Evolutionary conservation across 2,888 invertebrate species (phyloP).

Genomic region (Pseudococcus longispinus): DNA sequence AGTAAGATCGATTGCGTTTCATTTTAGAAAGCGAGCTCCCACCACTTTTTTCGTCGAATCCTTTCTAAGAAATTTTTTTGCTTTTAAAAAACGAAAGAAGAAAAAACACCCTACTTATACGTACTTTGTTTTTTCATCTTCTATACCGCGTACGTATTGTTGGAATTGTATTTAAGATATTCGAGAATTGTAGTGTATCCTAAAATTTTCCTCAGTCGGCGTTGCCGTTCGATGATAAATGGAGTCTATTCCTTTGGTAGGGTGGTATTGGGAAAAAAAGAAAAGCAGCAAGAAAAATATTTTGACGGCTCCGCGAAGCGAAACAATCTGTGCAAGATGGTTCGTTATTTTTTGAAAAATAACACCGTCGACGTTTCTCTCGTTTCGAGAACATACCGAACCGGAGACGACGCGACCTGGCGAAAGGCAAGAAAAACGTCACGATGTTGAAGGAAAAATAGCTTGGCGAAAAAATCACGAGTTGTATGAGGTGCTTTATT

Average conservation of each 20-base stretch:
- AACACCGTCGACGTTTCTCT: background rate
- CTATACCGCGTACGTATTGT: background rate
- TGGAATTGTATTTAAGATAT: background rate
- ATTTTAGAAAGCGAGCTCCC: background rate
- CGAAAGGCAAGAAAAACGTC: background rate
- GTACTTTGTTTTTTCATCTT: background rate
- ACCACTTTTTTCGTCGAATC: too few species aligned
- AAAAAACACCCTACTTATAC: background rate
- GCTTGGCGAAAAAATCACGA: background rate
- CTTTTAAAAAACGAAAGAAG: background rate
- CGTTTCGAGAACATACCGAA: background rate
- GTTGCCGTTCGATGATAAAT: background rate
- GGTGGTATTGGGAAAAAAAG: background rate
- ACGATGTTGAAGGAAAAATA: background rate
- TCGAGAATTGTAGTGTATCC: background rate
- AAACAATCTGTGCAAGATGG: constrained; percentile 21
- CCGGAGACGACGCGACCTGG: background rate
- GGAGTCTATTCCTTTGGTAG: background rate
- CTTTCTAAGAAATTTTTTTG: background rate
- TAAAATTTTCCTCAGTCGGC: background rate
- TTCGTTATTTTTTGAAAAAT: constrained; percentile 45
- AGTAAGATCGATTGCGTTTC: constrained; percentile 31
- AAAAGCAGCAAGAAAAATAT: background rate
- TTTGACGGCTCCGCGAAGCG: constrained; percentile 12
- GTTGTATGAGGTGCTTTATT: background rate